Conservation (phyloP, 2,888 invertebrate genomes). For the Epinotia ramella region DNA sequence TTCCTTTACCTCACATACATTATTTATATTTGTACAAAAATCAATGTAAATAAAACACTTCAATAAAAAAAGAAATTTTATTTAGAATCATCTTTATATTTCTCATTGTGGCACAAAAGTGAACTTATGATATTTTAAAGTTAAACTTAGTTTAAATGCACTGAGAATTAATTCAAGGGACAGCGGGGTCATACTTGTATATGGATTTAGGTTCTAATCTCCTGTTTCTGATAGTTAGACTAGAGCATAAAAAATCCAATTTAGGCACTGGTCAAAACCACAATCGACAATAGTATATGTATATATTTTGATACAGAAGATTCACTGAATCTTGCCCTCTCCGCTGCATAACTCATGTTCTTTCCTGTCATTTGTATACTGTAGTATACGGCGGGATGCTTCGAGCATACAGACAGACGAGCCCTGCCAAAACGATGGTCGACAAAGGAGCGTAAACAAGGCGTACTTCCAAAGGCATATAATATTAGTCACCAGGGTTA, state of each 20-base stretch:
- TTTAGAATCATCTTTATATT: conserved; percentile 9
- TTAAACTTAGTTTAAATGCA: conserved; percentile 46
- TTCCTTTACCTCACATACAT: neutral
- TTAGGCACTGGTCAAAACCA: neutral
- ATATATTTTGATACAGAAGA: neutral
- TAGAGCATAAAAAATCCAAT: neutral
- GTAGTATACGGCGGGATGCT: neutral
- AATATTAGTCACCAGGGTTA: neutral
- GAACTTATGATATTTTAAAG: conserved; percentile 28
- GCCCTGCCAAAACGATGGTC: neutral
- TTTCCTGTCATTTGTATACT: neutral
- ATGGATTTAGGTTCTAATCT: neutral
- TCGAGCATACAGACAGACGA: neutral
- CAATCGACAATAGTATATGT: neutral
- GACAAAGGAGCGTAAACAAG: neutral
- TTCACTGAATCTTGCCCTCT: neutral
- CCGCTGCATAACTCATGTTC: neutral
- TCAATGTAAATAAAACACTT: conserved; percentile 21
- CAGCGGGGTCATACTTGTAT: too few species aligned
- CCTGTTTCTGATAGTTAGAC: neutral
- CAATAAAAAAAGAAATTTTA: conserved; percentile 38
- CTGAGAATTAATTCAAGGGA: conserved; percentile 19
- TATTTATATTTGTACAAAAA: conserved; percentile 22
- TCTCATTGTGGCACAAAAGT: conserved; percentile 41
- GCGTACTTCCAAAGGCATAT: neutral